Evolutionary conservation across 2,888 invertebrate species (phyloP).

Genomic region (Brachyptera risi): DNA sequence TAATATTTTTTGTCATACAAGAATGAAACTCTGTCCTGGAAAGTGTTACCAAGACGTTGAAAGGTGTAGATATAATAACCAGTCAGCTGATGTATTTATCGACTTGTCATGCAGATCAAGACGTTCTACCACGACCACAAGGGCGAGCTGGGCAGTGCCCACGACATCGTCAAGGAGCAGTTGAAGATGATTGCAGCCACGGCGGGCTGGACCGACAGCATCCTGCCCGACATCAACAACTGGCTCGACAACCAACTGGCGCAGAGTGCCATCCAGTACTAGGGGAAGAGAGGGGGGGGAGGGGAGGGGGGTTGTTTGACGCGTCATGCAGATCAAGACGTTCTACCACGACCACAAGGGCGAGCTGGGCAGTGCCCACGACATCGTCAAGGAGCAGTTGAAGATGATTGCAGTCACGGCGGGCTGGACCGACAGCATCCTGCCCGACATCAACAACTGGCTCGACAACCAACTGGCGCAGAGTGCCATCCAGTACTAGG

Average conservation of each 20-base stretch:
- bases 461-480: constrained; percentile 45
- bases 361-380: background rate
- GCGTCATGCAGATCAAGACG: too few relatives aligned
- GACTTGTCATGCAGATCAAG: too few relatives aligned
- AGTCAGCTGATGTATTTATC: too few relatives aligned
- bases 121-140: too few relatives aligned
- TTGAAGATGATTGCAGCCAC: constrained; percentile 69
- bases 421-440: constrained; percentile 69
- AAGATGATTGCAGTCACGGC: constrained; percentile 70
- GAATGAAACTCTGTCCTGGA: background rate
- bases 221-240: constrained; percentile 66
- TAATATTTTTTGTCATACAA: background rate
- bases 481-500: constrained; percentile 4
- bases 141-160: background rate
- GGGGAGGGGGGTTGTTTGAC: too few relatives aligned
- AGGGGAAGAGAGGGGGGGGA: too few relatives aligned
- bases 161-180: constrained; percentile 62
- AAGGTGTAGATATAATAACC: too few relatives aligned
- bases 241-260: constrained; percentile 55
- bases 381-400: constrained; percentile 65
- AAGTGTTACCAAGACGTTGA: too few relatives aligned
- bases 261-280: background rate
- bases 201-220: constrained; percentile 70
- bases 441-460: constrained; percentile 72
- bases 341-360: too few relatives aligned